These are phyloP conservation scores for Heterohyrax brucei DNA, from an alignment of 2,797 vertebrate species.

Conservation along the genomic window DNA sequence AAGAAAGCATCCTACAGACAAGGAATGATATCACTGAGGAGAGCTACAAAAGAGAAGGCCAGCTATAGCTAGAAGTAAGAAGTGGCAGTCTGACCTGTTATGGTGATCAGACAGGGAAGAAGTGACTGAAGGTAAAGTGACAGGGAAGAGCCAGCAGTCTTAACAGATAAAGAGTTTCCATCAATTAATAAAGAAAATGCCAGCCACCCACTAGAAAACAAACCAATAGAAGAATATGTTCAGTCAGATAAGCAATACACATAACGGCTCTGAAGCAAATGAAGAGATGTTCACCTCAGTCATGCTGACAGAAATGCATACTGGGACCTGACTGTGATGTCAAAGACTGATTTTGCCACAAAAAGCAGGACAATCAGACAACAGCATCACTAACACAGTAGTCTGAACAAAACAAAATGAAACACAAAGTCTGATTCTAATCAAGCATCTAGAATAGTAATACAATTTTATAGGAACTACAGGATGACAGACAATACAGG, in stretches of 20 bases:
- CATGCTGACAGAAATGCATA: background rate
- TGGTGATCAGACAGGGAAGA: background rate
- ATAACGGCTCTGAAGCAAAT: background rate
- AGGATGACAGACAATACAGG: background rate
- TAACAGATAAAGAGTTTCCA: constrained; percentile 13
- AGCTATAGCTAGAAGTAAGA: background rate
- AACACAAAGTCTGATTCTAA: background rate
- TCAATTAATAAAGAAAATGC: background rate
- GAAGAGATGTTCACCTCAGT: background rate
- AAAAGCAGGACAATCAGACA: background rate
- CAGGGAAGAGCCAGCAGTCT: background rate
- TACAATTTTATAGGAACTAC: background rate
- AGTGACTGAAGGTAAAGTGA: background rate
- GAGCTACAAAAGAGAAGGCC: background rate
- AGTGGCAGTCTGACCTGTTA: background rate
- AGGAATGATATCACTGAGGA: background rate
- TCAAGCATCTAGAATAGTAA: background rate
- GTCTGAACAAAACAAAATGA: background rate
- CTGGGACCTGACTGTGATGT: background rate
- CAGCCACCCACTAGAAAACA: background rate
- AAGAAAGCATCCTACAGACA: background rate
- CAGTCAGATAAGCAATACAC: background rate
- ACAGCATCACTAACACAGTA: background rate
- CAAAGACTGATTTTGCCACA: constrained; percentile 17
- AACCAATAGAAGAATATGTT: background rate